phyloP scores from a whole-genome alignment of 2,888 invertebrate genomes.

The Erebia ligea region DNA sequence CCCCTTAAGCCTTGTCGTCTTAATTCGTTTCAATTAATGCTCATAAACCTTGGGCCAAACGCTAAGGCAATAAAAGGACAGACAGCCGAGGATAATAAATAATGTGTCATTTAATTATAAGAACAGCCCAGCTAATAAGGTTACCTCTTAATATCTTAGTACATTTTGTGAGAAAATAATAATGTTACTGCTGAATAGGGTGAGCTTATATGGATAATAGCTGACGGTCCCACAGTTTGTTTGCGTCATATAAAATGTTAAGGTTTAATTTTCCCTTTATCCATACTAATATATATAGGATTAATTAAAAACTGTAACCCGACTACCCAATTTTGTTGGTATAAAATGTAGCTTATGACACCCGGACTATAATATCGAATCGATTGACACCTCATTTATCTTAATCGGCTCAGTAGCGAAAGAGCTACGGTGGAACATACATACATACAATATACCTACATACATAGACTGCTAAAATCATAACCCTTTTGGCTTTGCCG shows the following conservation, averaged over 20 bases:
- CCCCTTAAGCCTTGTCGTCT: too few relatives aligned
- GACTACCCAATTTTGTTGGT: too few relatives aligned
- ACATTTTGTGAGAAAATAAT: conserved; percentile 24
- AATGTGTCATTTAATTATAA: conserved; percentile 41
- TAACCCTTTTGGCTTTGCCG: too few relatives aligned
- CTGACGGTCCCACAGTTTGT: neutral
- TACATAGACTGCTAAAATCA: too few relatives aligned
- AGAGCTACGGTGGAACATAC: too few relatives aligned
- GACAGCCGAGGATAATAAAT: conserved; percentile 38
- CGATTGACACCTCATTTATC: too few relatives aligned
- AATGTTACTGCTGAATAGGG: conserved; percentile 19
- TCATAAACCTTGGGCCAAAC: conserved; percentile 26
- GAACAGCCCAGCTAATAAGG: conserved; percentile 35
- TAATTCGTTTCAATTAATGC: neutral
- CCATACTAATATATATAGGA: too few relatives aligned
- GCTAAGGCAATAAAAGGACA: conserved; percentile 35
- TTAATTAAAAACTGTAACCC: too few relatives aligned
- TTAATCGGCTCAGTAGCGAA: too few relatives aligned
- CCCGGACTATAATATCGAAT: too few relatives aligned
- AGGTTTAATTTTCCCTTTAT: neutral
- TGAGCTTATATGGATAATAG: conserved; percentile 8
- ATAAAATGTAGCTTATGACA: too few relatives aligned
- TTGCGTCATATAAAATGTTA: neutral
- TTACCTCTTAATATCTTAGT: conserved; percentile 34
- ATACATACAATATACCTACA: too few relatives aligned